Percentiles rank a stretch among this genome's conserved stretches.
phyloP scores from a whole-genome alignment of 2,113 vertebrate species.

The Sphyrna mokarran region DNA sequence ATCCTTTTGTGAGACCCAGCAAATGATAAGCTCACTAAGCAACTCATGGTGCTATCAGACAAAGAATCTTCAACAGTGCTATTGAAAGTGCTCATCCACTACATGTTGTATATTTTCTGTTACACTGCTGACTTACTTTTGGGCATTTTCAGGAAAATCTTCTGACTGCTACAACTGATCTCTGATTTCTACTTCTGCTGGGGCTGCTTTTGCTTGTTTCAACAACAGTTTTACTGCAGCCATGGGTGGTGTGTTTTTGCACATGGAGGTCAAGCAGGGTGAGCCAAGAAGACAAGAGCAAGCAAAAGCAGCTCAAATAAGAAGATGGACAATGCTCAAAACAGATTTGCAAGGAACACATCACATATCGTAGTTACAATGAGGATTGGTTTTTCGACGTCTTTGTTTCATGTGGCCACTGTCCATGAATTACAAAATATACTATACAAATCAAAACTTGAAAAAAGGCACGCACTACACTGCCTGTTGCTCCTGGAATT shows the following conservation, averaged over 20 bases:
- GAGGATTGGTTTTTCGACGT: background rate
- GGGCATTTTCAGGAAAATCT: background rate
- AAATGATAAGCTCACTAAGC: background rate
- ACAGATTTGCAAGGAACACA: background rate
- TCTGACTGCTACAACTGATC: background rate
- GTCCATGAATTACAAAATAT: background rate
- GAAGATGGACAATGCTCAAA: background rate
- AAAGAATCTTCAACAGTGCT: background rate
- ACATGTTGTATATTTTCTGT: background rate
- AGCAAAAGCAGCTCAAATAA: background rate
- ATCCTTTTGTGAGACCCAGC: background rate
- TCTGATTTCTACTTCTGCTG: background rate
- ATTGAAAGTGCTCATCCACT: background rate
- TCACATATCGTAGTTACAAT: background rate
- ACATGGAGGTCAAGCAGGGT: background rate
- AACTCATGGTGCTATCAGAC: background rate
- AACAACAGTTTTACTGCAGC: background rate
- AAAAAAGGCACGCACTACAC: background rate
- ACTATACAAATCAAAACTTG: background rate
- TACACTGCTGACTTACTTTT: background rate
- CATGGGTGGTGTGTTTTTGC: background rate
- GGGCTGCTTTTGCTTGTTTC: background rate
- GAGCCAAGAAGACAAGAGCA: background rate
- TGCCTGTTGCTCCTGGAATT: too few species aligned
- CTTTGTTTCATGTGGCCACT: background rate